These are phyloP conservation scores for Uloborus diversus DNA, from an alignment of 1,140 invertebrate genomes.

Conservation along the genomic window DNA sequence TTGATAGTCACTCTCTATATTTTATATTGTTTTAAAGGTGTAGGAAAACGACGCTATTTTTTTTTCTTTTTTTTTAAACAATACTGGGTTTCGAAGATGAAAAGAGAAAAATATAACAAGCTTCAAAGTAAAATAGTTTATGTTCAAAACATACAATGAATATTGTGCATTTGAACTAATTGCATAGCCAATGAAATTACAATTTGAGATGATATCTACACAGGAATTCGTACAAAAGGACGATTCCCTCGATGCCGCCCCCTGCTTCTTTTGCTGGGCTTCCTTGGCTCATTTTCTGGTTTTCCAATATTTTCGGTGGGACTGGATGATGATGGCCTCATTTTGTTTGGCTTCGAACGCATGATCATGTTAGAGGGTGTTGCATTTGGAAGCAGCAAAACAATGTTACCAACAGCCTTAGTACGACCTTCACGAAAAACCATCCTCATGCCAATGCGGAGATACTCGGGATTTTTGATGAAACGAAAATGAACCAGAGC, in stretches of 20 bases:
- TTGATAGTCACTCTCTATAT: too few relatives aligned
- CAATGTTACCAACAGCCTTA: conserved; percentile 85
- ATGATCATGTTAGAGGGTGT: conserved; percentile 20
- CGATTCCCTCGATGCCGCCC: conserved; percentile 45
- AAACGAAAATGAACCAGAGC: conserved; percentile 94
- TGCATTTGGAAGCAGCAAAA: conserved; percentile 62
- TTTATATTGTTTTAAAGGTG: too few relatives aligned
- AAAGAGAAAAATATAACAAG: too few relatives aligned
- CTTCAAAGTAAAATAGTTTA: not conserved
- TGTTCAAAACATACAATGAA: not conserved
- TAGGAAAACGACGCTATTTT: too few relatives aligned
- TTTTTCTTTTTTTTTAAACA: too few relatives aligned
- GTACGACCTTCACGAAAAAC: conserved; percentile 97
- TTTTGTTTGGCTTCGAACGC: conserved; percentile 58
- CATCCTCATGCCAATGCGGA: conserved; percentile 89
- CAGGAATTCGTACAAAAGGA: conserved; percentile 34
- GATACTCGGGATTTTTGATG: conserved; percentile 98
- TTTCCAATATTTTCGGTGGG: conserved; percentile 19
- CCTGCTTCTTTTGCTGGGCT: conserved; percentile 38
- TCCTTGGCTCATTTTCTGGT: conserved; percentile 37
- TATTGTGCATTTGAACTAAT: conserved; percentile 18
- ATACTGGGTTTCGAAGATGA: too few relatives aligned
- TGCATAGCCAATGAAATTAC: too few relatives aligned
- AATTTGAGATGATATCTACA: conserved; percentile 12
- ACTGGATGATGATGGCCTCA: conserved; percentile 45